phyloP scores from a whole-genome alignment of 2,888 invertebrate species.

The Cabera pusaria region DNA sequence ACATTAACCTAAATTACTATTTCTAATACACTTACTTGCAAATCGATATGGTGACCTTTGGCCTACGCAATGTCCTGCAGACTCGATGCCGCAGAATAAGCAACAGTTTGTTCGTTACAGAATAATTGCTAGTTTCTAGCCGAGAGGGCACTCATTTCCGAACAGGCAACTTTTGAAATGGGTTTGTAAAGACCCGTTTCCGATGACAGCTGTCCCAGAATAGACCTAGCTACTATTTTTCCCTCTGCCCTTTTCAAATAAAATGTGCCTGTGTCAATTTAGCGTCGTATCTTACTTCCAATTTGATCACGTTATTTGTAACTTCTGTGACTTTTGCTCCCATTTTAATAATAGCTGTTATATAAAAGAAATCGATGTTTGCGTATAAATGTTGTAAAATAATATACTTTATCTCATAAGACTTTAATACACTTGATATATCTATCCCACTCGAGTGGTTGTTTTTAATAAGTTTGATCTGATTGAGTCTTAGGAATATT shows the following conservation, averaged over 20 bases:
- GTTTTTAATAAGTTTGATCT: too few species aligned
- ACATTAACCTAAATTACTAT: constrained; percentile 38
- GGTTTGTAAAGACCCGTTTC: constrained; percentile 29
- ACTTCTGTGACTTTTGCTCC: too few species aligned
- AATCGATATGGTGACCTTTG: constrained; percentile 44
- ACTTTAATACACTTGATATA: too few species aligned
- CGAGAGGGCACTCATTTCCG: constrained; percentile 19
- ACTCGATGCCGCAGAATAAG: constrained; percentile 9
- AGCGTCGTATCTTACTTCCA: constrained; percentile 1
- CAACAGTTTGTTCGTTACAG: too few species aligned
- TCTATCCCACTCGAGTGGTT: too few species aligned
- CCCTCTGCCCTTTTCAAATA: constrained; percentile 14
- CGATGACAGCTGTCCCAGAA: constrained; percentile 18
- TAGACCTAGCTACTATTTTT: constrained; percentile 8
- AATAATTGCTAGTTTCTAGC: constrained; percentile 2
- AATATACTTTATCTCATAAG: too few species aligned
- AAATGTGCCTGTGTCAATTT: constrained; percentile 17
- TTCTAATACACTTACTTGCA: constrained; percentile 57
- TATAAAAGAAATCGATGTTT: too few species aligned
- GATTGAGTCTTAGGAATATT: too few species aligned
- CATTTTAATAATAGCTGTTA: too few species aligned
- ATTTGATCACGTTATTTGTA: too few species aligned
- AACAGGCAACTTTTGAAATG: constrained; percentile 20
- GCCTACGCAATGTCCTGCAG: constrained; percentile 19
- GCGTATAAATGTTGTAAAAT: too few species aligned